Conservation (phyloP, 2,797 vertebrate genomes). For the Spatula versicolor region DNA sequence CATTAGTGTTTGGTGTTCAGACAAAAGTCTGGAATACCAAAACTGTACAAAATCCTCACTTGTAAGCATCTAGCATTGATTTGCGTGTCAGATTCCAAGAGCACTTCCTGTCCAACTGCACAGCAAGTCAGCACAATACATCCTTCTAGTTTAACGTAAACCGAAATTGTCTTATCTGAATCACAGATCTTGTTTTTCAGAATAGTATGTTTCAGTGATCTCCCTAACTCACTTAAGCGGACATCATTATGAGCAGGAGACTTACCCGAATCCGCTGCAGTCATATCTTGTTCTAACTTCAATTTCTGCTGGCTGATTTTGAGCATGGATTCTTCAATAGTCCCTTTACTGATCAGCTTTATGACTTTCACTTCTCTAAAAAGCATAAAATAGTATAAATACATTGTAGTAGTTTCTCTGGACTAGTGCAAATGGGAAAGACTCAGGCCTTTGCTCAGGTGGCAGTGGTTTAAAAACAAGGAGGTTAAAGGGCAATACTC, state of each 20-base stretch:
- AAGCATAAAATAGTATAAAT: background rate
- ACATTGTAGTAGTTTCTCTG: background rate
- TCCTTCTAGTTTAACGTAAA: background rate
- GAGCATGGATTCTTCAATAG: constrained; percentile 94
- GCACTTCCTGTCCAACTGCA: background rate
- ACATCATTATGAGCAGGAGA: background rate
- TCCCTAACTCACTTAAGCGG: background rate
- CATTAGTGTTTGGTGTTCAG: background rate
- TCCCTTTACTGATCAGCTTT: constrained; percentile 90
- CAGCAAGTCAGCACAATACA: background rate
- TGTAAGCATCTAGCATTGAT: background rate
- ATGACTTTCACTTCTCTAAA: constrained; percentile 87
- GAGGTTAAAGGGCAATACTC: background rate
- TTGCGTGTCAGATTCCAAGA: background rate
- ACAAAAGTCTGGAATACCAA: background rate
- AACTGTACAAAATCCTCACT: background rate
- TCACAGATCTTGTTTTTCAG: background rate
- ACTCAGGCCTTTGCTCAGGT: background rate
- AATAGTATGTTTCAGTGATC: background rate
- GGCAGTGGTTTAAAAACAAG: background rate
- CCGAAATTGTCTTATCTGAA: background rate
- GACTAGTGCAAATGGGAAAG: background rate
- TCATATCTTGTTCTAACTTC: constrained; percentile 96
- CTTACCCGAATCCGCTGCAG: constrained; percentile 87
- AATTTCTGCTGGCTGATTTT: constrained; percentile 92